Conservation (phyloP, 2,113 vertebrate genomes). For the Triplophysa dalaica region DNA sequence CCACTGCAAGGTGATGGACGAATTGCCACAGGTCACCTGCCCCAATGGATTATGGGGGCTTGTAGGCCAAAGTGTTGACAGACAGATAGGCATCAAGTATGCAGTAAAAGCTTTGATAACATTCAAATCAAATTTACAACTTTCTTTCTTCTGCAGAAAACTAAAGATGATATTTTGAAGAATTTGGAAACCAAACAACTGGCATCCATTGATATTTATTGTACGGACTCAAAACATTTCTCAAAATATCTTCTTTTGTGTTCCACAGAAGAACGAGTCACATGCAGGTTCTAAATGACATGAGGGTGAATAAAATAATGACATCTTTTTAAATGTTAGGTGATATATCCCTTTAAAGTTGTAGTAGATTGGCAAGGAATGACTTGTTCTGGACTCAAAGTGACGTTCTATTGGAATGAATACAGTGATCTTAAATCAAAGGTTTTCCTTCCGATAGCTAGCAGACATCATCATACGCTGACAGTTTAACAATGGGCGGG, state of each 20-base stretch:
- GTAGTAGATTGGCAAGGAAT: neutral
- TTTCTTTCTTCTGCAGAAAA: no score
- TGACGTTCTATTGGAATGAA: conserved; percentile 5
- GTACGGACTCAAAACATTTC: no score
- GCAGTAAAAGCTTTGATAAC: no score
- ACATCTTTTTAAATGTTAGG: no score
- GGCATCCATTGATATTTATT: no score
- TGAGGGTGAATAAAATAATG: no score
- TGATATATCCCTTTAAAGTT: neutral
- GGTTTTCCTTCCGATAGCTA: conserved; percentile 10
- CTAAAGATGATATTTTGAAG: no score
- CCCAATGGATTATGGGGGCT: conserved; percentile 8
- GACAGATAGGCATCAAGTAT: neutral
- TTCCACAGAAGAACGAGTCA: no score
- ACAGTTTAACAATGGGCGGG: conserved; percentile 18
- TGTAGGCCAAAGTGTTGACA: conserved; percentile 5
- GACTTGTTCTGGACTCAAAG: neutral
- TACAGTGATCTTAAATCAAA: conserved; percentile 4
- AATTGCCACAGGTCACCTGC: neutral
- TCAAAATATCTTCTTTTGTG: no score
- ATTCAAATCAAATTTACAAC: no score
- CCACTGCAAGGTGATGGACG: neutral
- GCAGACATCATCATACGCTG: neutral
- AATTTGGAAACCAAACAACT: no score
- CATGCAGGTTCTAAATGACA: no score